Evolutionary conservation across 2,113 vertebrate species (phyloP).

Genomic region (Butorides virescens): DNA sequence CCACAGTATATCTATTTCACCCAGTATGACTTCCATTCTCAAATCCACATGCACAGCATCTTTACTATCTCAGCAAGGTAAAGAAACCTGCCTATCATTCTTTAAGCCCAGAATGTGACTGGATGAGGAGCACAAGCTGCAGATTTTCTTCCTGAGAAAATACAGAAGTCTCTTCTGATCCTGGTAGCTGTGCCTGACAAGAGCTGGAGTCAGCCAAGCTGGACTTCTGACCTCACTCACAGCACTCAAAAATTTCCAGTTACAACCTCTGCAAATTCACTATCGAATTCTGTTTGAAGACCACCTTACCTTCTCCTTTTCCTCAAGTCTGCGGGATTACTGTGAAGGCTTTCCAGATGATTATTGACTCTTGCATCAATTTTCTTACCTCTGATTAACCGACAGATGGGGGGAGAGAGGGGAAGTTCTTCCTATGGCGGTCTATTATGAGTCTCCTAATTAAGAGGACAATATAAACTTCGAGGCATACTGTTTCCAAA

Average conservation of each 20-base stretch:
- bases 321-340: background rate
- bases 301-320: background rate
- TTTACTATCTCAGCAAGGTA: background rate
- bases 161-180: background rate
- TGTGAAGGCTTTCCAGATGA: background rate
- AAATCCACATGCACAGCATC: background rate
- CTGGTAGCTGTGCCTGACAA: background rate
- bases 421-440: background rate
- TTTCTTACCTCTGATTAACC: background rate
- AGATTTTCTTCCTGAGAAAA: background rate
- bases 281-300: background rate
- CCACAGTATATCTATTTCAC: background rate
- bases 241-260: background rate
- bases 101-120: background rate
- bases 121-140: background rate
- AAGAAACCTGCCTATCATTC: background rate
- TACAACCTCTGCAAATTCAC: background rate
- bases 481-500: background rate
- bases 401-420: accelerated
- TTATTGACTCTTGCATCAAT: background rate
- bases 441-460: background rate
- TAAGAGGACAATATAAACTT: background rate
- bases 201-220: background rate
- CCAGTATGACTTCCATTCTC: background rate
- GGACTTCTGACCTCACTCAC: background rate